Conservation (phyloP, 92 coral and sea anemone genomes). For the Zoanthus solanderi region DNA sequence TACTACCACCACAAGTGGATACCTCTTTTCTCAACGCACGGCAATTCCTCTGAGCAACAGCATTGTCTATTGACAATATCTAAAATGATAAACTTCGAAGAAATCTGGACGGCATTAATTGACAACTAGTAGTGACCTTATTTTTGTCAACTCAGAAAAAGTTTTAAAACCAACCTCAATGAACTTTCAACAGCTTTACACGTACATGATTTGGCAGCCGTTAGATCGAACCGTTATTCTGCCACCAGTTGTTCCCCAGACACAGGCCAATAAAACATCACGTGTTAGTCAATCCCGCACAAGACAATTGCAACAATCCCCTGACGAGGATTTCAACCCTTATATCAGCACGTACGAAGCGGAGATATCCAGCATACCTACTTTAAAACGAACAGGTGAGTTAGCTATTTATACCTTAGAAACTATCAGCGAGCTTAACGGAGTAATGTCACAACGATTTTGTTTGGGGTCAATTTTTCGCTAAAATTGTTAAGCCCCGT, state of each 20-base stretch:
- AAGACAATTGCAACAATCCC: constrained; percentile 13
- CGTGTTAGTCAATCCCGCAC: constrained; percentile 43
- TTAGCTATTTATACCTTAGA: neutral
- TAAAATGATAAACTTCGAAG: no score
- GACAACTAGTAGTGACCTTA: neutral
- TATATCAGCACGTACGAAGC: constrained; percentile 74
- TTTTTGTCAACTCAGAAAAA: no score
- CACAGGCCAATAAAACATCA: constrained; percentile 28
- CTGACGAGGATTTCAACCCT: constrained; percentile 49
- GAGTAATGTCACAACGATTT: no score
- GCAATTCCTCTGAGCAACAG: no score
- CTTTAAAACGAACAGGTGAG: constrained; percentile 67
- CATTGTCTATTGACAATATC: no score
- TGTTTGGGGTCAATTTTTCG: no score
- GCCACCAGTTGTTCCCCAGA: constrained; percentile 66
- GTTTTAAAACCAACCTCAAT: neutral
- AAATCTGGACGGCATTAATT: neutral
- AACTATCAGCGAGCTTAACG: neutral
- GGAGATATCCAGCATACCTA: constrained; percentile 70
- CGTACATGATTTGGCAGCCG: constrained; percentile 93
- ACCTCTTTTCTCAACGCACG: no score
- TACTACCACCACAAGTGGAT: no score
- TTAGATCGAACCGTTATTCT: constrained; percentile 53
- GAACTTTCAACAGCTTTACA: constrained; percentile 59
- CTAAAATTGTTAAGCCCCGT: no score